Conservation (phyloP, 2,113 vertebrate species). For the Macroglossus sobrinus region DNA sequence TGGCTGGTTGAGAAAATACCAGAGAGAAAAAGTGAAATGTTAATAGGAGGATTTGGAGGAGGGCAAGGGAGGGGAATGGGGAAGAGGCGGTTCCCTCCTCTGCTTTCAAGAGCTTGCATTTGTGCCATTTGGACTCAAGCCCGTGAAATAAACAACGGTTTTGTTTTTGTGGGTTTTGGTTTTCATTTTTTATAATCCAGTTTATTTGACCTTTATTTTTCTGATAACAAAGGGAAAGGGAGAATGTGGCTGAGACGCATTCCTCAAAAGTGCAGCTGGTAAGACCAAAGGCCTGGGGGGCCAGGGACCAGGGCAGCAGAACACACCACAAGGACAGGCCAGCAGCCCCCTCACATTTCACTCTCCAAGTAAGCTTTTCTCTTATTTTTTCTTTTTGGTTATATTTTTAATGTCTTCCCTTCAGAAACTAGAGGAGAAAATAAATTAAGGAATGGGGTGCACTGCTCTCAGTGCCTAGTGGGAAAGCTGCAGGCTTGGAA, state of each 20-base stretch:
- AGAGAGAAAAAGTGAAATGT: constrained; percentile 24
- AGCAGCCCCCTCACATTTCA: neutral
- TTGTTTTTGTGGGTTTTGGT: constrained; percentile 45
- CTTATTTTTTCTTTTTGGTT: fast-evolving
- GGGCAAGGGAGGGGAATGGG: neutral
- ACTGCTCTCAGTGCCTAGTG: neutral
- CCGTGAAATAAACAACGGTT: neutral
- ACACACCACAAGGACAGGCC: no score
- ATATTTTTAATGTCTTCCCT: neutral
- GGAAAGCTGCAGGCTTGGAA: neutral
- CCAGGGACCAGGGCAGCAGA: neutral
- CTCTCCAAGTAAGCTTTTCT: neutral
- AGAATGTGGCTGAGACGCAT: constrained; percentile 31
- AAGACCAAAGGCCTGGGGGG: neutral
- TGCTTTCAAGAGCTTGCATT: neutral
- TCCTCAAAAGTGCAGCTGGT: neutral
- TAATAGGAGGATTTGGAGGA: neutral
- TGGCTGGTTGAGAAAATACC: constrained; percentile 43
- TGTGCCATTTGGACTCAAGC: constrained; percentile 41
- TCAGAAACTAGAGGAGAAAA: neutral
- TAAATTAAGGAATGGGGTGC: neutral
- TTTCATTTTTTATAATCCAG: constrained; percentile 63
- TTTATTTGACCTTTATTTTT: constrained; percentile 65
- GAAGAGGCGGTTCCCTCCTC: neutral
- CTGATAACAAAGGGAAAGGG: constrained; percentile 22